A percentile compares a stretch with the other conserved stretches of the same genome.
Conservation (phyloP, 2,113 vertebrate genomes). For the Hippocampus mohnikei region DNA sequence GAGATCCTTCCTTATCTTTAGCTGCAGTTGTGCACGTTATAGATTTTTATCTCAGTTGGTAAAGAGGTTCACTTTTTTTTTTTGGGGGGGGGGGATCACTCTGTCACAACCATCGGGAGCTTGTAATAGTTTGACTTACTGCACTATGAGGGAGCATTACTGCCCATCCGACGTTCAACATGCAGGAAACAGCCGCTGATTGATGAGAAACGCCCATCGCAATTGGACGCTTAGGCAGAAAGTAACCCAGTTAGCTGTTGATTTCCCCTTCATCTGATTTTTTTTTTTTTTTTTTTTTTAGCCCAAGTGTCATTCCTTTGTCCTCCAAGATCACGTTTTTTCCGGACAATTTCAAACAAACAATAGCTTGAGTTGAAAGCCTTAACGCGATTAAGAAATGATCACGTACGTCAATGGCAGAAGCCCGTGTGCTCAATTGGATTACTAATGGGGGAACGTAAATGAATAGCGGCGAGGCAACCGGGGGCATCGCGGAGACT, state of each 20-base stretch:
- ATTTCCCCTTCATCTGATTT: constrained; percentile 19
- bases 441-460: constrained; percentile 61
- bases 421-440: constrained; percentile 53
- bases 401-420: constrained; percentile 49
- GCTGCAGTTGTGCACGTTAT: constrained; percentile 55
- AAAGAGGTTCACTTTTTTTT: constrained; percentile 45
- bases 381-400: constrained; percentile 55
- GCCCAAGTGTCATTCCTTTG: constrained; percentile 35
- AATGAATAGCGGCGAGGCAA: constrained; percentile 50
- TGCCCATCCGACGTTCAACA: constrained; percentile 16
- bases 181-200: constrained; percentile 13
- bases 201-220: constrained; percentile 10
- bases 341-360: constrained; percentile 43
- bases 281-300: not conserved
- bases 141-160: constrained; percentile 22
- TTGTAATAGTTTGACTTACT: constrained; percentile 52
- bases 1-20: constrained; percentile 63
- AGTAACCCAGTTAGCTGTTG: constrained; percentile 4
- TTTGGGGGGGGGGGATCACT: constrained; percentile 42
- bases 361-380: constrained; percentile 40
- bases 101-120: constrained; percentile 32
- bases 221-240: not conserved
- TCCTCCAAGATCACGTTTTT: constrained; percentile 32
- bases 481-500: constrained; percentile 40
- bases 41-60: constrained; percentile 58